Evolutionary conservation across 1,140 invertebrate genomes (phyloP), one percentile per base, ranked within the genome.

Genomic region (Sesamia nonagrioides): DNA sequence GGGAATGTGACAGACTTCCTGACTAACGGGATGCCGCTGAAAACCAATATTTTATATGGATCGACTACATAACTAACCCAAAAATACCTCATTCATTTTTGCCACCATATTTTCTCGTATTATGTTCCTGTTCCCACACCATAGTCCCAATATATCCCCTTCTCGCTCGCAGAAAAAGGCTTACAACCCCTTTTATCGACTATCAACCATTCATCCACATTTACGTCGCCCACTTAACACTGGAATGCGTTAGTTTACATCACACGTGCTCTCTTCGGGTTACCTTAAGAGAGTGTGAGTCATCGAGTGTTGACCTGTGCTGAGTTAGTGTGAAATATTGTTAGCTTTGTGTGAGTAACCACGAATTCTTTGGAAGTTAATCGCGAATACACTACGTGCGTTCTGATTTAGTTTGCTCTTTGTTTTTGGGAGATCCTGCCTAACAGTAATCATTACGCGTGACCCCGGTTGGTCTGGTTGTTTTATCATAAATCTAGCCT

Each of bases 281-380:
- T 35, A 84, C 82, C 82, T 84, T 73, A 66, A 68, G 61, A 66
- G 54, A 18, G 11, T 54, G 37, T 84, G 82, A 84, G 54, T 84
- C 82, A 84, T 63, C 48, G 80, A 71, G 35, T 84, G 80, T 84
- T 84, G 82, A 84, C 82, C 82, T 69, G 71, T 5, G 8, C 0
- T 48, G 66, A 42, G 42, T 48, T 69, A 69, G 42, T 69, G 66
- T 69, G 66, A 69, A 48, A 69, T 69, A 69, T 48, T 69, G 42
- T 45, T 27, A 48, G 42, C 66, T 45, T 50, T 69, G 66, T 69
- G 66, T 69, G 66, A 69, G 66, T 69, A 42, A 66, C 61, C 60
- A 48, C 42, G 66, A 69, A 69, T 69, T 69, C 40, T 69, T 69
- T 69, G 42, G 17, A 42, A 66, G 8, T 69, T 69, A 69, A 69